phyloP scores from a whole-genome alignment of 1,140 invertebrate genomes.

The Stratiolaelaps scimitus region DNA sequence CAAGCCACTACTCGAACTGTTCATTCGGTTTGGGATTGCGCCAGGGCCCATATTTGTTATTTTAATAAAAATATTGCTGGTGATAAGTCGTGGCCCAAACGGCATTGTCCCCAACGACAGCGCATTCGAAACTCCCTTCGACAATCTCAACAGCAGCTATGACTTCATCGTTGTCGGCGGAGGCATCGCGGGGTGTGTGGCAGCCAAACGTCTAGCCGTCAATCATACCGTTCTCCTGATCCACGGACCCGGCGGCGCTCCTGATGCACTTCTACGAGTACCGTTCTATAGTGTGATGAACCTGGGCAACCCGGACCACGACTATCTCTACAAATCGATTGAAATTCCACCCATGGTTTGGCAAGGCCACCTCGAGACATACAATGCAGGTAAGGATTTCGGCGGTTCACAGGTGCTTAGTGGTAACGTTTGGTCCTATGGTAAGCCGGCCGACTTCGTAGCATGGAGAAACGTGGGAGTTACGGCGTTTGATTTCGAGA shows the following conservation, averaged over 20 bases:
- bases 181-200: conserved; percentile 44
- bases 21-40: no score
- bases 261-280: not conserved
- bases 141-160: no score
- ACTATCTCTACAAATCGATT: not conserved
- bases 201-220: conserved; percentile 44
- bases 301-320: not conserved
- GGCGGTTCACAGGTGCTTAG: not conserved
- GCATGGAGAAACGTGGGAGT: not conserved
- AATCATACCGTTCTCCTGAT: conserved; percentile 26
- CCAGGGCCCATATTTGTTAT: no score
- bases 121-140: no score
- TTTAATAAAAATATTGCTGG: no score
- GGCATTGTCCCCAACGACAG: no score
- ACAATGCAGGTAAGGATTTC: not conserved
- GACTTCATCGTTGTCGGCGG: conserved; percentile 41
- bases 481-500: no score
- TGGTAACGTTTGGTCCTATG: not conserved
- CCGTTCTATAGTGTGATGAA: not conserved
- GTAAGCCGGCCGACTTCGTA: not conserved
- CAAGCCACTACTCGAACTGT: no score
- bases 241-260: conserved; percentile 54
- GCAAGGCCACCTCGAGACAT: not conserved
- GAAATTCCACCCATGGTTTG: not conserved
- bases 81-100: no score